Conservation (phyloP, 2,888 invertebrate genomes). For the Argyresthia goedartella region DNA sequence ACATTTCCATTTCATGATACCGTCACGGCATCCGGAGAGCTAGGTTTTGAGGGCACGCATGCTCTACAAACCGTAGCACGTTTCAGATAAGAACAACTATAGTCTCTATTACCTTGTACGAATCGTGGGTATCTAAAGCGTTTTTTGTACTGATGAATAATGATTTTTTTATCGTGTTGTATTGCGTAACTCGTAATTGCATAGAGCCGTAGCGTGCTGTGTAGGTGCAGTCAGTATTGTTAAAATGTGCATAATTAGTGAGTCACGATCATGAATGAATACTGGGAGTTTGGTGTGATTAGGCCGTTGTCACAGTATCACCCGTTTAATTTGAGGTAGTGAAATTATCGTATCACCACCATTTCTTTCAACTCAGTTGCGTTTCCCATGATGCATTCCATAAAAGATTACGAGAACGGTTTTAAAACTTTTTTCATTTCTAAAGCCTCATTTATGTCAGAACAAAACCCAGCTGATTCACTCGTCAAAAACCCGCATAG, state of each 20-base stretch:
- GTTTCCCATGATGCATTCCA: too few relatives aligned
- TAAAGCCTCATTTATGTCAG: not conserved
- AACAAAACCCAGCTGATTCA: not conserved
- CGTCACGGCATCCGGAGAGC: conserved; percentile 11
- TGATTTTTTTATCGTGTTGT: conserved; percentile 15
- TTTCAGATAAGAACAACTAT: not conserved
- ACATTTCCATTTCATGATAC: too few relatives aligned
- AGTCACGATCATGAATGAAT: too few relatives aligned
- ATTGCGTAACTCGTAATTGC: conserved; percentile 46
- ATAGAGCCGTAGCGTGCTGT: conserved; percentile 6
- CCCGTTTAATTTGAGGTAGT: too few relatives aligned
- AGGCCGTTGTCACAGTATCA: too few relatives aligned
- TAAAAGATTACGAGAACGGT: too few relatives aligned
- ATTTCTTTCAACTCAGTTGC: too few relatives aligned
- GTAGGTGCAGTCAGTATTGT: not conserved
- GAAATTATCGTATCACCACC: too few relatives aligned
- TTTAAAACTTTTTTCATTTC: too few relatives aligned
- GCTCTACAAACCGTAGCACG: conserved; percentile 13
- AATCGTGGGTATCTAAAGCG: not conserved
- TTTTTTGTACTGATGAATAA: not conserved
- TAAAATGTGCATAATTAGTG: too few relatives aligned
- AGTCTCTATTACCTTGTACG: not conserved
- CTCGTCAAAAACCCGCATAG: not conserved
- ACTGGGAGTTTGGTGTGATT: too few relatives aligned
- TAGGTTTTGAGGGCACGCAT: conserved; percentile 45